Evolutionary conservation across 2,888 invertebrate genomes (phyloP).

Genomic region (Opisthograptis luteolata): DNA sequence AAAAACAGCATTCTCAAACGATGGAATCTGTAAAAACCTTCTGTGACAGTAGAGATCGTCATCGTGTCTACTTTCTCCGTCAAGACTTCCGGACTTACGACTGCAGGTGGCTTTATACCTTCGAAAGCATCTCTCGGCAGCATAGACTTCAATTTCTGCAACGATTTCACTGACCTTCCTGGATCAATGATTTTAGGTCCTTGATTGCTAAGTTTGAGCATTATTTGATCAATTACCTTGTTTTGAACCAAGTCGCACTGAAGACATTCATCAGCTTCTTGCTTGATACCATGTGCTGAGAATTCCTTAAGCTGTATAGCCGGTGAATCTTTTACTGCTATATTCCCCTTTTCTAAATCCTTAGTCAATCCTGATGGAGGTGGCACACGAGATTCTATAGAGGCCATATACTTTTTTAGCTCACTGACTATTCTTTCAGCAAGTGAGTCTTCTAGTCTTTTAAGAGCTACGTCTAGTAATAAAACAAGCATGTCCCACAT

Average conservation of each 20-base stretch:
- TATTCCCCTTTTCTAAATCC: conserved; percentile 18
- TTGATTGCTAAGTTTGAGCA: conserved; percentile 49
- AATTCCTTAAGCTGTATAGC: conserved; percentile 36
- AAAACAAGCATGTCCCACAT: conserved; percentile 60
- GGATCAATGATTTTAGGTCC: conserved; percentile 30
- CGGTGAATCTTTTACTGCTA: conserved; percentile 8
- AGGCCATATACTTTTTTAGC: conserved; percentile 44
- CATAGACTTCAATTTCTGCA: conserved; percentile 42
- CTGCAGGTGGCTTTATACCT: conserved; percentile 41
- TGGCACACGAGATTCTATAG: conserved; percentile 12
- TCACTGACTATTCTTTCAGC: conserved; percentile 59
- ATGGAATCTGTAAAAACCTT: conserved; percentile 11
- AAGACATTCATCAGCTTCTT: conserved; percentile 40
- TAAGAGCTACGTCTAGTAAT: conserved; percentile 57
- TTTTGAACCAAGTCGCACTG: conserved; percentile 65
- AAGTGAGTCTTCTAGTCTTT: conserved; percentile 60
- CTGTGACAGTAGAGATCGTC: conserved; percentile 40
- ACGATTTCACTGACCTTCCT: conserved; percentile 17
- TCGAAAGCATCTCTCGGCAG: conserved; percentile 50
- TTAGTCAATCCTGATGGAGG: conserved; percentile 10
- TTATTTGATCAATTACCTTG: conserved; percentile 58
- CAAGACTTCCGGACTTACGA: conserved; percentile 15
- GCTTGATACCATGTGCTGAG: conserved; percentile 19
- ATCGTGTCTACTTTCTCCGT: conserved; percentile 43
- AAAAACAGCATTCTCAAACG: conserved; percentile 33